Base-by-base conservation (phyloP, 2,888 invertebrate genomes). In the Mythimna impura region DNA sequence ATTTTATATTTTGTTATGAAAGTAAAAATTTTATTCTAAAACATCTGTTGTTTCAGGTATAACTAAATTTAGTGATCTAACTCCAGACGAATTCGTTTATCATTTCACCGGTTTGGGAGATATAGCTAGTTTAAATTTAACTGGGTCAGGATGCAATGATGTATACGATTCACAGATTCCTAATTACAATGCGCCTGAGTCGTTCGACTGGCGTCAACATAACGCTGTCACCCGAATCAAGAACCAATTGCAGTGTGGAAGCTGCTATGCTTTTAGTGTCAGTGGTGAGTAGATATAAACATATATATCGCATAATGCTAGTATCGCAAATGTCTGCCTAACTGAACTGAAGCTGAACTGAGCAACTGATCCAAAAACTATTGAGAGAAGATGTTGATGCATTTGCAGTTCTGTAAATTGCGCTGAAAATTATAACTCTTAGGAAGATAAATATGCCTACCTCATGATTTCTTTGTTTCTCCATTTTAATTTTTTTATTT, bases 221-320 rank as follows among this genome's bases (percentile, higher is more conserved):
- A 98, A 98, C 9, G 98, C 97, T 43, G 98, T 99, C 3, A 98
- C 98, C 1, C 95, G 94, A 0, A 97, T 98, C 25, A 98, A 98
- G 90, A 97, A 98, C 93, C 98, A 99, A 94, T 97, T 97, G 40
- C 0, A 0, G 0, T 98, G 98, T 91, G 98, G 98, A 52, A 97
- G 98, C 7, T 98, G 98, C 94, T 99, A 98, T 98, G 97, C 98
- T 57, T 90, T 90, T 60, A 86, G 87, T 71, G 40, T 80, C 0
- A 74, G 70, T 43, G 89, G 81, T 81, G 8, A 67, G 58, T 58
- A 10, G 9, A 58, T 14, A 25, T 20, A 17, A 20, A 47, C 0
- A 17, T 47, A 17, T 5, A 43, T 12, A 5, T 47, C 47, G 6
- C 17, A 47, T 17, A 47, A 47, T 47, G 14, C 17, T 43, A 43